These are phyloP conservation scores for Cryptoprocta ferox DNA, from an alignment of 2,797 vertebrate species.

Conservation along the genomic window DNA sequence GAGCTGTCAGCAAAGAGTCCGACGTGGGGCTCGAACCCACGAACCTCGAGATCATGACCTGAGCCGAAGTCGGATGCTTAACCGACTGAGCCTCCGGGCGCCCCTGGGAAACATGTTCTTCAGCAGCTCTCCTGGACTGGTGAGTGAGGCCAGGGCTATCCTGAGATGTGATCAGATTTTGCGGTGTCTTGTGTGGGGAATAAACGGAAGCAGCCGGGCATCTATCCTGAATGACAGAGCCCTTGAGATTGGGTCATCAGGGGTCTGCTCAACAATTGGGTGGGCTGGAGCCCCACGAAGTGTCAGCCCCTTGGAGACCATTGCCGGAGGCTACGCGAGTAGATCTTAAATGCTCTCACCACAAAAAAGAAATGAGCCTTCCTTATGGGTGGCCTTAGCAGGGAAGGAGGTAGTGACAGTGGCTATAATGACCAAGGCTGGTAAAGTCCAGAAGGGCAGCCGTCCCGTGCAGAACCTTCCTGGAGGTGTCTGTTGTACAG, in stretches of 20 bases:
- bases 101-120: not conserved
- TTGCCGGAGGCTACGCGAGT: not conserved
- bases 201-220: not conserved
- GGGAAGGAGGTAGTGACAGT: not conserved
- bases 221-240: not conserved
- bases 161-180: not conserved
- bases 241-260: not conserved
- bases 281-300: not conserved
- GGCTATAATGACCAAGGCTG: not conserved
- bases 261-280: fast-evolving
- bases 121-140: not conserved
- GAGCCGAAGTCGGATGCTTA: too few relatives aligned
- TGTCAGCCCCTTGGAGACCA: not conserved
- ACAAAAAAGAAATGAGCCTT: not conserved
- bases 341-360: not conserved
- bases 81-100: too few relatives aligned
- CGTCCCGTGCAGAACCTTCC: fast-evolving
- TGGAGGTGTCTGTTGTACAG: too few relatives aligned
- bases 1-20: too few relatives aligned
- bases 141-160: not conserved
- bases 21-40: too few relatives aligned
- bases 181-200: not conserved
- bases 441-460: too few relatives aligned
- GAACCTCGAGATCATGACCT: too few relatives aligned
- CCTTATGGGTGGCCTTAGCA: not conserved